Conservation (phyloP, 2,797 vertebrate genomes). For the Rhinella marina region DNA sequence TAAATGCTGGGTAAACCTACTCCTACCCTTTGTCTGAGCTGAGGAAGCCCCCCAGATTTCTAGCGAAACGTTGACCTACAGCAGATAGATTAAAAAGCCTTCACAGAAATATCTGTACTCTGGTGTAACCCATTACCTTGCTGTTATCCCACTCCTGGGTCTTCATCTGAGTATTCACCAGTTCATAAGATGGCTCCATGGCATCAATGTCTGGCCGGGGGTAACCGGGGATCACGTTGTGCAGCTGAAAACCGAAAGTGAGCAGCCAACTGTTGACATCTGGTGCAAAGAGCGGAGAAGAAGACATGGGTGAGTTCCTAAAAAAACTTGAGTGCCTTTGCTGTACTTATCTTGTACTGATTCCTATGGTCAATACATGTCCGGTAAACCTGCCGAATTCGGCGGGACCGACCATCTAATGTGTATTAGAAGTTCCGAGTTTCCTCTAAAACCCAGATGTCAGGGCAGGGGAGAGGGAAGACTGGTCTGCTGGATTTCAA, state of each 20-base stretch:
- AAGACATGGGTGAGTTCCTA: background rate
- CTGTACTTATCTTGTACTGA: too few species aligned
- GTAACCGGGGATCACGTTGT: constrained; percentile 97
- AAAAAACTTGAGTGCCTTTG: background rate
- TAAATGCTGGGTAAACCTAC: background rate
- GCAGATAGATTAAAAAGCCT: background rate
- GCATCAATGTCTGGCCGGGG: constrained; percentile 87
- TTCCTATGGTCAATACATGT: too few species aligned
- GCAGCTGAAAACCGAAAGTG: constrained; percentile 97
- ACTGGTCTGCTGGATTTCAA: too few species aligned
- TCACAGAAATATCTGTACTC: background rate
- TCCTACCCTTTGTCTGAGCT: background rate
- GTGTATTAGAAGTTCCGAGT: background rate
- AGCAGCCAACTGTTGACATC: constrained; percentile 99
- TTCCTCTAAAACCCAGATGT: too few species aligned
- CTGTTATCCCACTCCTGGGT: constrained; percentile 98
- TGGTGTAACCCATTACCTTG: constrained; percentile 80
- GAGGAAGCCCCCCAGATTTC: background rate
- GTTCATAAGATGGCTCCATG: constrained; percentile 94
- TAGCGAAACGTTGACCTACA: constrained; percentile 1
- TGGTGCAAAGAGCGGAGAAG: constrained; percentile 71
- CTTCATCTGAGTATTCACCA: constrained; percentile 93
- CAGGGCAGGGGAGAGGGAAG: too few species aligned
- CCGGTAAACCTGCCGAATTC: too few species aligned
- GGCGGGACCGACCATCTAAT: too few species aligned